Conservation (phyloP, 2,113 vertebrate genomes). For the Pluvialis apricaria region DNA sequence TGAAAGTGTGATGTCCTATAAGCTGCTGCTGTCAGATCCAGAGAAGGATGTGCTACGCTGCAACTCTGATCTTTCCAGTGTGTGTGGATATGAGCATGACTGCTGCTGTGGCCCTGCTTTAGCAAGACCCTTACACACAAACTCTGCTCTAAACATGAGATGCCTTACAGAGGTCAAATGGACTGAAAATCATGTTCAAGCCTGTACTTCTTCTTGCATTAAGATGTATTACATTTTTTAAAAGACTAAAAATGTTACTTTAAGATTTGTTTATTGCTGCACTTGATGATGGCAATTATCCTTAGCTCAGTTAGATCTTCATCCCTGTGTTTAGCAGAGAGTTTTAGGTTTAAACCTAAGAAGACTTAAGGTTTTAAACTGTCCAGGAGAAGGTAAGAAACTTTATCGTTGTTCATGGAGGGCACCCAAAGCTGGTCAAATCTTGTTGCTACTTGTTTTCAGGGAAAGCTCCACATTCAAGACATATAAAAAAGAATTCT, state of each 20-base stretch:
- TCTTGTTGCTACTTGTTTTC: background rate
- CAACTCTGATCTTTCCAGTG: background rate
- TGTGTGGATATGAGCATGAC: background rate
- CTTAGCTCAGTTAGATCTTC: background rate
- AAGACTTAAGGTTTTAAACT: background rate
- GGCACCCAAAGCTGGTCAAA: background rate
- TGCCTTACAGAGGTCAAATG: background rate
- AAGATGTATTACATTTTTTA: background rate
- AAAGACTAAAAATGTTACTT: background rate
- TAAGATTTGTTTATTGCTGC: background rate
- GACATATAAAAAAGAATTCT: background rate
- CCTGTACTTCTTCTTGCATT: background rate
- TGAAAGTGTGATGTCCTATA: background rate
- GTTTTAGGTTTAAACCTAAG: background rate
- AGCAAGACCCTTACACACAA: background rate
- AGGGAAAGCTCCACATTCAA: background rate
- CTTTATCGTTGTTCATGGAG: background rate
- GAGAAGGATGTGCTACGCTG: background rate
- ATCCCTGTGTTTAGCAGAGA: background rate
- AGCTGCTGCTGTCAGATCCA: background rate
- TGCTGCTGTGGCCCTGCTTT: background rate
- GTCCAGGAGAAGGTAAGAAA: background rate
- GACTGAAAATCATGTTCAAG: background rate
- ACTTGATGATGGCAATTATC: background rate
- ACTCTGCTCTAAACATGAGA: background rate